Evolutionary conservation across 2,113 vertebrate species (phyloP).

Genomic region (Globicephala melas): DNA sequence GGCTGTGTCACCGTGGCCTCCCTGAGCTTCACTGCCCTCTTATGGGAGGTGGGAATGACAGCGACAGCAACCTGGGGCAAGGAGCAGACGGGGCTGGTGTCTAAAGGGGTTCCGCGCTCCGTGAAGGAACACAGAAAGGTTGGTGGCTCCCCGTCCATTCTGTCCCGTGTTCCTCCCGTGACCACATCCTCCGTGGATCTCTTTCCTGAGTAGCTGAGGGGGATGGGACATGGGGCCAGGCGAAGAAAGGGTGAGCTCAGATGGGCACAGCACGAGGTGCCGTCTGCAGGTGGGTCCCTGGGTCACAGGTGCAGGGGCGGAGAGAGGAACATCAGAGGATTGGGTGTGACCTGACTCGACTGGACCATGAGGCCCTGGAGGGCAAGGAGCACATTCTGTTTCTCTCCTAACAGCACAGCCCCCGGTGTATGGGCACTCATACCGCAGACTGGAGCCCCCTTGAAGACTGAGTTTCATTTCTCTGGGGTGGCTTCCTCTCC

Average conservation of each 20-base stretch:
- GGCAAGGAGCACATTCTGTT: rapidly evolving
- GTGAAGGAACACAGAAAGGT: rapidly evolving
- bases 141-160: rapidly evolving
- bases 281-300: not conserved
- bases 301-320: not conserved
- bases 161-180: too few species aligned
- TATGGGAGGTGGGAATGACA: not conserved
- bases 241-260: not conserved
- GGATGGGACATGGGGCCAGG: not conserved
- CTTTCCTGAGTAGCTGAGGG: not conserved
- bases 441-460: not conserved
- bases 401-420: rapidly evolving
- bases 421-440: rapidly evolving
- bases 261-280: not conserved
- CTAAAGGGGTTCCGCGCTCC: not conserved
- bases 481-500: not conserved
- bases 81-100: not conserved
- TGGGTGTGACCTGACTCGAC: rapidly evolving
- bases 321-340: rapidly evolving
- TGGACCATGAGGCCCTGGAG: rapidly evolving
- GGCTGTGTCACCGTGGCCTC: not conserved
- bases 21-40: not conserved
- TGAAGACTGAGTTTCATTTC: not conserved
- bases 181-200: rapidly evolving
- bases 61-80: rapidly evolving